phyloP scores from a whole-genome alignment of 2,113 vertebrate species.

The Platysteira castanea region DNA sequence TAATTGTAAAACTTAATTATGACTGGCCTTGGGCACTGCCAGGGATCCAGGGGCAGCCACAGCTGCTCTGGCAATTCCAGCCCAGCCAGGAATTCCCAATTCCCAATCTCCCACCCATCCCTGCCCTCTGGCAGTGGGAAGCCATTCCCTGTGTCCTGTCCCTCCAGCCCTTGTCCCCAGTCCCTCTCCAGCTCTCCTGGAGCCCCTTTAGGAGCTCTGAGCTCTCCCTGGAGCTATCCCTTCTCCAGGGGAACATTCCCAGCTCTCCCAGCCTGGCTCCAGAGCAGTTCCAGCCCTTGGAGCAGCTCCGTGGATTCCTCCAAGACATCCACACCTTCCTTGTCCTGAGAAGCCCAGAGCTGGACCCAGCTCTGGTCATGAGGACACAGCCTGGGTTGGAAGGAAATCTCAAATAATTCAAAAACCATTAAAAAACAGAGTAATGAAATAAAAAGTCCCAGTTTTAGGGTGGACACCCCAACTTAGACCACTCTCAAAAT shows the following conservation, averaged over 20 bases:
- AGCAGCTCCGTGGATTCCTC: fast-evolving
- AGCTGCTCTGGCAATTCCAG: background rate
- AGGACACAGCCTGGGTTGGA: background rate
- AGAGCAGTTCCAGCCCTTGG: background rate
- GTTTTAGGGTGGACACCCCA: background rate
- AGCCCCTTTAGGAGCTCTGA: background rate
- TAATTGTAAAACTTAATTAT: background rate
- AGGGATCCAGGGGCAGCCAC: background rate
- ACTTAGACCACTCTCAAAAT: fast-evolving
- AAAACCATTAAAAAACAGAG: background rate
- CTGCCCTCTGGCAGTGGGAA: background rate
- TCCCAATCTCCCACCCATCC: background rate
- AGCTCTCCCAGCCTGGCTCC: background rate
- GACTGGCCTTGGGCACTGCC: background rate
- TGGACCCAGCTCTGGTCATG: fast-evolving
- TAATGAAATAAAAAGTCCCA: fast-evolving
- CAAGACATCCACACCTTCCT: background rate
- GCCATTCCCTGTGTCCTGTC: background rate
- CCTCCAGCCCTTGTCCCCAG: background rate
- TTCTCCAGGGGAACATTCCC: background rate
- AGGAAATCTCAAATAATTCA: background rate
- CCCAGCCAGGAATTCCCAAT: background rate
- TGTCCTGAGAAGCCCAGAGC: background rate
- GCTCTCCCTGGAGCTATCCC: background rate
- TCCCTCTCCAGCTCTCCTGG: background rate